phyloP scores from a whole-genome alignment of 2,888 invertebrate species.

The Hemicrepidius hirtus region DNA sequence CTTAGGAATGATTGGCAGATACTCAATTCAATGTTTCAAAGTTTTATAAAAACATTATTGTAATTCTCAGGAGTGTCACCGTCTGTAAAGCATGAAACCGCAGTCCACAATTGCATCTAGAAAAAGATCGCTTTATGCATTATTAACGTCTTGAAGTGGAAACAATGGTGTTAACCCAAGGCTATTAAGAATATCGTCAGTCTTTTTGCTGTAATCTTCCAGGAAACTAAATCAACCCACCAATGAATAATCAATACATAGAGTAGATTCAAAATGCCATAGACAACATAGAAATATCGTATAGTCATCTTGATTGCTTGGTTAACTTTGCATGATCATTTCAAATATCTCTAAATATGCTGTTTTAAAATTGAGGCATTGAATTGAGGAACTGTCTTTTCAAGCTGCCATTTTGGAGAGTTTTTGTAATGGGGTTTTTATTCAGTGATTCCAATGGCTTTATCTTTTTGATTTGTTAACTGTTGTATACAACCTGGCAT shows the following conservation, averaged over 20 bases:
- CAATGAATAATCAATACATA: no score
- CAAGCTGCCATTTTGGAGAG: not conserved
- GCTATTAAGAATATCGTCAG: not conserved
- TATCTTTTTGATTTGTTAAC: slow-evolving; percentile 24
- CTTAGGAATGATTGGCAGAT: no score
- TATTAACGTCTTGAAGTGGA: slow-evolving; percentile 20
- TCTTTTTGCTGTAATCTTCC: slow-evolving; percentile 3
- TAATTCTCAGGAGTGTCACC: slow-evolving; percentile 21
- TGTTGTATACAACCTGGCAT: slow-evolving; percentile 16
- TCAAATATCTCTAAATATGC: no score
- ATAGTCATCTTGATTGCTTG: no score
- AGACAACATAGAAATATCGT: no score
- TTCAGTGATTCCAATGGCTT: not conserved
- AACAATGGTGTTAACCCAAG: slow-evolving; percentile 13
- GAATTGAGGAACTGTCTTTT: no score
- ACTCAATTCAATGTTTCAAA: no score
- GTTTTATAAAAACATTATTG: not conserved
- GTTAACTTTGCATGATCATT: no score
- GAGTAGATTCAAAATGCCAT: no score
- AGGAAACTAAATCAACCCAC: not conserved
- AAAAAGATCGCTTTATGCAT: slow-evolving; percentile 21
- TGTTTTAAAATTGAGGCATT: no score
- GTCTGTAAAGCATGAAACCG: slow-evolving; percentile 18
- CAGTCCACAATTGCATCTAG: slow-evolving; percentile 17
- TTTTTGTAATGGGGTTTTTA: not conserved